These are phyloP conservation scores for Patiria miniata DNA, from an alignment of 35 echinoderm and acorn worm genomes.

Conservation along the genomic window DNA sequence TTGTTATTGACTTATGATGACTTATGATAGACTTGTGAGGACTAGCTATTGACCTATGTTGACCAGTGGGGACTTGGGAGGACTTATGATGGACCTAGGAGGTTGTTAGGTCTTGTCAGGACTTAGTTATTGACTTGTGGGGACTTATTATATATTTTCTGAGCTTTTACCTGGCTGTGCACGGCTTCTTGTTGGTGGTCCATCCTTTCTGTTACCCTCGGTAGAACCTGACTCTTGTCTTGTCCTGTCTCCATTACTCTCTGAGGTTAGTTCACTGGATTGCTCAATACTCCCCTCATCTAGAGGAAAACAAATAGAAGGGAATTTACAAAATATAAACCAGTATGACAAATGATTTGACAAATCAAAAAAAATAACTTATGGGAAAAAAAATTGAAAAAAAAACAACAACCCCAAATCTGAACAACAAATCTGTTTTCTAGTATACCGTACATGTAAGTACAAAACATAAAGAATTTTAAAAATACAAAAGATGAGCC, in stretches of 20 bases:
- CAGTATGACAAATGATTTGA: neutral
- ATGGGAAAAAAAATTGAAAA: neutral
- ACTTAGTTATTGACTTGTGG: too few species aligned
- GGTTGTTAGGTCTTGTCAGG: too few species aligned
- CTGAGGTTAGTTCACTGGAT: neutral
- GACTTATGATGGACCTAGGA: too few species aligned
- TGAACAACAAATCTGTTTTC: neutral
- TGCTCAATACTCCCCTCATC: neutral
- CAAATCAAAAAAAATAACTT: neutral
- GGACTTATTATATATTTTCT: too few species aligned
- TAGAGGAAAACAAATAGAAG: neutral
- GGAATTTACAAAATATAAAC: too few species aligned
- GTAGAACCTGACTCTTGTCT: conserved; percentile 15
- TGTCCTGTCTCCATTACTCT: conserved; percentile 13
- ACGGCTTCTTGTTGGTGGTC: conserved; percentile 6
- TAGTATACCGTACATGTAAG: neutral
- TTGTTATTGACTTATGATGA: too few species aligned
- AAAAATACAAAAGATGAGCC: too few species aligned
- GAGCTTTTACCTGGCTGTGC: neutral
- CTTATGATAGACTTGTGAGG: too few species aligned
- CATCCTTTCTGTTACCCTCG: conserved; percentile 2
- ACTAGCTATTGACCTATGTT: too few species aligned
- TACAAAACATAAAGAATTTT: neutral
- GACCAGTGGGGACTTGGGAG: too few species aligned
- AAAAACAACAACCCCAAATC: neutral